phyloP scores from a whole-genome alignment of 2,797 vertebrate genomes.

The Poecilia wingei region DNA sequence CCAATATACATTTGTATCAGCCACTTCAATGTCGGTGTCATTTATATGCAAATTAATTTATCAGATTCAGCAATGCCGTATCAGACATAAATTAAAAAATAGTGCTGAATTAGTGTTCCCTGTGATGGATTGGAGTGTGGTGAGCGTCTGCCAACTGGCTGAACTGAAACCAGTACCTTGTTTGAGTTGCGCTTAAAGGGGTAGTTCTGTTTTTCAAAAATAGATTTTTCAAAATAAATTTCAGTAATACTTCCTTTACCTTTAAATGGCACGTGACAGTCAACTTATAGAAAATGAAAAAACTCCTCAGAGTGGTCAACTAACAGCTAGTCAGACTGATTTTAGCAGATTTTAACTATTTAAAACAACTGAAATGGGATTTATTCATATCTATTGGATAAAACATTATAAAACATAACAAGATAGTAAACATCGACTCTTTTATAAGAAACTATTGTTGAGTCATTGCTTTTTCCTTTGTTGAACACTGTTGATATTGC shows the following conservation, averaged over 20 bases:
- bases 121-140: slow-evolving; percentile 17
- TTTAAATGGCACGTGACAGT: not conserved
- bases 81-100: slow-evolving; percentile 21
- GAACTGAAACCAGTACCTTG: slow-evolving; percentile 13
- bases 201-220: not conserved
- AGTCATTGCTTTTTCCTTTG: not conserved
- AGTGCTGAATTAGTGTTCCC: slow-evolving; percentile 22
- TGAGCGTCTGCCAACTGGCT: slow-evolving; percentile 8
- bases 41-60: slow-evolving; percentile 14
- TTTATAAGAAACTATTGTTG: not conserved
- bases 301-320: not conserved
- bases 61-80: slow-evolving; percentile 15
- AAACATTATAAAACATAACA: not conserved
- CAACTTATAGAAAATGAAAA: not conserved
- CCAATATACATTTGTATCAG: not conserved
- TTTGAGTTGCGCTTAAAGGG: not conserved
- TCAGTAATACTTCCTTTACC: not conserved
- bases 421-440: not conserved
- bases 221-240: not conserved
- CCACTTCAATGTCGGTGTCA: slow-evolving; percentile 8
- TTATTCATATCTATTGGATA: not conserved
- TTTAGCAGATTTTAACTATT: not conserved
- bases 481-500: not conserved
- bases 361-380: not conserved
- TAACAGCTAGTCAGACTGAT: not conserved